A percentile compares a stretch with the other conserved stretches of the same genome.
Conservation (phyloP, 2,113 vertebrate genomes). For the Cichladusa arquata region DNA sequence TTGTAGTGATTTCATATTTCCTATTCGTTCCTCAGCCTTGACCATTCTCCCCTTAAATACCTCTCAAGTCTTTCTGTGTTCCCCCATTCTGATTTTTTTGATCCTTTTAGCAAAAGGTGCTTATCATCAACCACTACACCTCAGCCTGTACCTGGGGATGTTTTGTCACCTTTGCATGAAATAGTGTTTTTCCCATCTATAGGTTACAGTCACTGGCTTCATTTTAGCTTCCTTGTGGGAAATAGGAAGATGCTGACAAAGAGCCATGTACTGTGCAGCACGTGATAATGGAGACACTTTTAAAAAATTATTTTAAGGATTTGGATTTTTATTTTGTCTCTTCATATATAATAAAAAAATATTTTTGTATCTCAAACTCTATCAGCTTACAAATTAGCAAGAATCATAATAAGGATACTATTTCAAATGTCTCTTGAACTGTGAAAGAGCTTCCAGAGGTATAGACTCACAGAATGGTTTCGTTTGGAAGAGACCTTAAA, state of each 20-base stretch:
- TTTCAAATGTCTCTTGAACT: background rate
- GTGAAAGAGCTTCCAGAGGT: background rate
- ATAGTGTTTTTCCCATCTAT: background rate
- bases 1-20: background rate
- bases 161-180: background rate
- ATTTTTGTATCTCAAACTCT: background rate
- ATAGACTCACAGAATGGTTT: background rate
- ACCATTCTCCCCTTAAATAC: background rate
- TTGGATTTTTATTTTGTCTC: background rate
- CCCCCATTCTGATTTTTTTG: background rate
- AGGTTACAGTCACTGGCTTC: background rate
- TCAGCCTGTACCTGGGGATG: background rate
- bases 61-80: background rate
- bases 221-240: background rate
- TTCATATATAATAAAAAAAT: background rate
- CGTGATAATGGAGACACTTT: background rate
- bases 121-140: background rate
- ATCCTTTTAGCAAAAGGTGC: background rate
- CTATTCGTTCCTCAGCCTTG: background rate
- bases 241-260: background rate
- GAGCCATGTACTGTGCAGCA: background rate
- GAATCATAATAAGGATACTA: background rate
- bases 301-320: background rate
- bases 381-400: background rate
- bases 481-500: background rate